A percentile compares a stretch with the other conserved stretches of the same genome.
Conservation (phyloP, 2,797 vertebrate genomes). For the Helostoma temminkii region DNA sequence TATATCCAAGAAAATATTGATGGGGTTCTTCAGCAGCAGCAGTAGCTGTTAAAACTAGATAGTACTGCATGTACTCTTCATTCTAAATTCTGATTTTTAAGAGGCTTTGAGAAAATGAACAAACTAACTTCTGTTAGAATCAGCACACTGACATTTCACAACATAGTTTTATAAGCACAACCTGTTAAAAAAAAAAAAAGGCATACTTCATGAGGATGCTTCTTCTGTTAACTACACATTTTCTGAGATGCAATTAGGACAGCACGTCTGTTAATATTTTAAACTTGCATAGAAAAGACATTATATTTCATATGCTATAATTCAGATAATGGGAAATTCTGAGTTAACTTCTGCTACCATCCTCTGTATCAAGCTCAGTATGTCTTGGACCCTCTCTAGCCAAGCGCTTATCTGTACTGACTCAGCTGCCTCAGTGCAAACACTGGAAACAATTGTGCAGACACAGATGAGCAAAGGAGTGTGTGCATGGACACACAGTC, state of each 20-base stretch:
- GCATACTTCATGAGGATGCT: background rate
- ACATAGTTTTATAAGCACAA: background rate
- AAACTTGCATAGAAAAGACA: constrained; percentile 11
- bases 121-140: constrained; percentile 5
- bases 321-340: constrained; percentile 37
- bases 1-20: background rate
- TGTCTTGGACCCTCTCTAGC: constrained; percentile 69
- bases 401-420: constrained; percentile 81
- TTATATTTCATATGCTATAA: background rate
- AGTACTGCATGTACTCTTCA: background rate
- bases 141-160: background rate
- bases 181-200: background rate
- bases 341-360: constrained; percentile 60
- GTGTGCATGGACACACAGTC: constrained; percentile 15
- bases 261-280: constrained; percentile 11
- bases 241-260: constrained; percentile 10
- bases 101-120: background rate
- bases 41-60: background rate
- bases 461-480: constrained; percentile 66
- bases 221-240: background rate
- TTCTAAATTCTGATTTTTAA: constrained; percentile 4
- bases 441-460: constrained; percentile 79
- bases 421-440: constrained; percentile 83
- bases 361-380: constrained; percentile 65
- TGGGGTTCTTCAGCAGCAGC: background rate